A percentile compares a stretch with the other conserved stretches of the same genome.
Conservation (phyloP, 1,140 invertebrate species). For the Battus philenor region DNA sequence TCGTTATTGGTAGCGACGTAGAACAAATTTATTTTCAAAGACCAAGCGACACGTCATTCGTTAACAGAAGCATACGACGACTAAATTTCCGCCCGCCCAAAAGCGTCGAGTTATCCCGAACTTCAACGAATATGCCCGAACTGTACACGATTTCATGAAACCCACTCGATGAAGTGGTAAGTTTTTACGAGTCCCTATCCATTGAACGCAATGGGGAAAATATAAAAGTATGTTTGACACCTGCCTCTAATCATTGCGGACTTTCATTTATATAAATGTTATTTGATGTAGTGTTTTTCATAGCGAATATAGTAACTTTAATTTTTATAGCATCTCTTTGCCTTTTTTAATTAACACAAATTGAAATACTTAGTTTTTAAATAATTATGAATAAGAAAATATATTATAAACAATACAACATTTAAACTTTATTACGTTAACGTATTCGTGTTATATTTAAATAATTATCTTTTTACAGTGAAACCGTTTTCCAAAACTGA, state of each 20-base stretch:
- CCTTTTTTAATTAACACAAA: too few relatives aligned
- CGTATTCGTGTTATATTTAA: too few relatives aligned
- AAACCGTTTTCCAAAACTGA: too few relatives aligned
- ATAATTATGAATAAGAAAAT: background rate
- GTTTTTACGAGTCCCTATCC: slow-evolving; percentile 65
- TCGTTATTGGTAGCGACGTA: slow-evolving; percentile 43
- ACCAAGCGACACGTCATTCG: slow-evolving; percentile 31
- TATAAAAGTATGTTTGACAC: slow-evolving; percentile 58
- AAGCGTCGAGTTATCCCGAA: slow-evolving; percentile 35
- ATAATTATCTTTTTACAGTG: too few relatives aligned
- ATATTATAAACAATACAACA: too few relatives aligned
- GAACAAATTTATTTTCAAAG: slow-evolving; percentile 28
- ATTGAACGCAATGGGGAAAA: slow-evolving; percentile 45
- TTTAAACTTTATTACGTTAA: too few relatives aligned
- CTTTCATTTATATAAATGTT: slow-evolving; percentile 2
- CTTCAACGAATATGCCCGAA: slow-evolving; percentile 34
- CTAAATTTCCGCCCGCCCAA: slow-evolving; percentile 58
- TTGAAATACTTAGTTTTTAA: too few relatives aligned
- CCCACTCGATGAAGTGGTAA: slow-evolving; percentile 72
- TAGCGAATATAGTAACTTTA: background rate
- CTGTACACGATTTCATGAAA: slow-evolving; percentile 48
- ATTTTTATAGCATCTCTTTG: background rate
- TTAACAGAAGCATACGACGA: slow-evolving; percentile 29
- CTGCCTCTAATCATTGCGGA: slow-evolving; percentile 20
- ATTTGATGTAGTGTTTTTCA: background rate